Evolutionary conservation across 1,140 invertebrate genomes (phyloP), one percentile per base, ranked within the genome.

Genomic region (Bombus terrestris): DNA sequence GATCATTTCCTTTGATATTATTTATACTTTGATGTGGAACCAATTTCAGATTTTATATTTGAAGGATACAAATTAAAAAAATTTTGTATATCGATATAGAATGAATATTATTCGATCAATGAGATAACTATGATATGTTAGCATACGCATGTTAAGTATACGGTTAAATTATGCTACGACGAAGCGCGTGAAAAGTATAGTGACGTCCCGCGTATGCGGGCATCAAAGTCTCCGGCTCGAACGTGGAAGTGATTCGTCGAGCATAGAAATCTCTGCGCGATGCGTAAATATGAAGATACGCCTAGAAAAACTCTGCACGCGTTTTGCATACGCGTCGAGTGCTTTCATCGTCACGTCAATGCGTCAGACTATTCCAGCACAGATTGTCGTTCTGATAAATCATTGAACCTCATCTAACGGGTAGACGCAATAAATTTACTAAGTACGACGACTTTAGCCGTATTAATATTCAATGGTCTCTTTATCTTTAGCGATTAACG

Each of bases 381-480:
- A 69, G 82, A 88, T 89, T 62, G 53, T 76, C 89, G 64, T n/a
- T 28, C 15, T 47, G 75, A 87, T 87, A 87, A 84, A 72, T 41
- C 15, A 32, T n/a, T 83, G 74, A 66, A 39, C 77, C 81, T 77
- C 73, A 77, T 69, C 81, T 77, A 83, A 83, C 79, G 68, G 59
- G 22, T 74, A 86, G 35, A 80, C 41, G 66, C 39, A 37, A 85
- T 80, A 71, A 85, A 80, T 85, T 68, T 72, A 10, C 41, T 8
- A 72, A 64, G 77, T 80, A 28, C 77, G 39, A 69, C 73, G 81
- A 83, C 81, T 37, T 57, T 22, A 28, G 28, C 2, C 2, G 18
- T 75, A 83, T 83, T 76, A 83, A 83, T 83, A 83, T 83, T 77
- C 74, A 83, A 69, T 83, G 81, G 74, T 77, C 77, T 83, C 62